These are phyloP conservation scores for Nephrotoma flavescens DNA, from an alignment of 2,888 invertebrate species.

Conservation along the genomic window DNA sequence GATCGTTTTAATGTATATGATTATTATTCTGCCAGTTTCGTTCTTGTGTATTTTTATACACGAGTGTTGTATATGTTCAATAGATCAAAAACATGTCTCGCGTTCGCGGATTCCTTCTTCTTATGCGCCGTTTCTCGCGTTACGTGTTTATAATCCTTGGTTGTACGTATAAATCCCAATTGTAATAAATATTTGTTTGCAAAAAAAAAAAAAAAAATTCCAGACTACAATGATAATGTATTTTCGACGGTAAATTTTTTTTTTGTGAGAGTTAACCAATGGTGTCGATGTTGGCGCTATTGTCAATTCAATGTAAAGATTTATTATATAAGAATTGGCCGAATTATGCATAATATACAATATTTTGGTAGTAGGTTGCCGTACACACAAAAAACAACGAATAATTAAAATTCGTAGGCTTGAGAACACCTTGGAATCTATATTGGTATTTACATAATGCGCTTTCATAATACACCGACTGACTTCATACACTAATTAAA, in stretches of 20 bases:
- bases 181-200: not conserved
- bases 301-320: not conserved
- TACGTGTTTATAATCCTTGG: not conserved
- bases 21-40: not conserved
- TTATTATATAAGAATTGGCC: not conserved
- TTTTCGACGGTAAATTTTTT: not conserved
- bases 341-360: not conserved
- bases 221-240: not conserved
- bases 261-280: not conserved
- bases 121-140: not conserved
- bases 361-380: not conserved
- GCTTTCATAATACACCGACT: not conserved
- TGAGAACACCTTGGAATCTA: not conserved
- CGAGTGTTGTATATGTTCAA: not conserved
- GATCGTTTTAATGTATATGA: not conserved
- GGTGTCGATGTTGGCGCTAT: not conserved
- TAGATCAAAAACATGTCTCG: not conserved
- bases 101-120: not conserved
- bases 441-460: not conserved
- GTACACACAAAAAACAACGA: too few relatives aligned
- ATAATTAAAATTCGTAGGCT: not conserved
- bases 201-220: not conserved
- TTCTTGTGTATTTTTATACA: not conserved
- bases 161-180: not conserved
- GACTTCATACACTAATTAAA: not conserved